Base-by-base conservation (phyloP, 2,797 vertebrate species). In the Decapterus maruadsi region DNA sequence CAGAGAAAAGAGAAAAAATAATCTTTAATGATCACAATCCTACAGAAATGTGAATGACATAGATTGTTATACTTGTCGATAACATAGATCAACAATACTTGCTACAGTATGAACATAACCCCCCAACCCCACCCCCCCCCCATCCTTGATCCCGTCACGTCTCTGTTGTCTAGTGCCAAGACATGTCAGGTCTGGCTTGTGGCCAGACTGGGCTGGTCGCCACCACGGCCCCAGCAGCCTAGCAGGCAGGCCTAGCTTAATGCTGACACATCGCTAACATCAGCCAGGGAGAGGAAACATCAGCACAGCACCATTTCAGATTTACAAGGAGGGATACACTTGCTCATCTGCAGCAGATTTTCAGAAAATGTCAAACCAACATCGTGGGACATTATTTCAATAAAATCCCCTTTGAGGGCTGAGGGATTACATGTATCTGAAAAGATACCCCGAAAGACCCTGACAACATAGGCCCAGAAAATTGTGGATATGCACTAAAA, bases 241-340 rank as follows among this genome's bases (percentile, higher is more conserved):
- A 87, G 87, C 89, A 93, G 87, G 86, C 83, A 80, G 79, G 86
- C 79, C 87, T 59, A 84, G 91, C 86, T 87, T 88, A 94, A 85
- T 94, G 94, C 94, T 94, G 94, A 94, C 93, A 93, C 92, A 91
- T 88, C 89, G 83, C 90, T 92, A 93, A 92, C 85, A 91, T 90
- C 90, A 88, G 88, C 88, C 90, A 91, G 89, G 83, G 91, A 88
- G 84, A 80, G 79, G 78, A 92, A 93, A 91, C 90, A 93, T 91
- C 91, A 91, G 89, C 89, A 77, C 55, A 84, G 85, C 89, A 91
- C 82, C 89, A 90, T 87, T 91, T 88, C 77, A 86, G 78, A 83
- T 85, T 82, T 75, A 82, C 67, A 77, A 69, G 63, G 77, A 83
- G 63, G 78, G 53, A 82, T 82, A 75, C 72, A 81, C 62, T 77